These are phyloP conservation scores for Saxidomus purpurata DNA, from an alignment of 1,140 invertebrate genomes.

Conservation along the genomic window DNA sequence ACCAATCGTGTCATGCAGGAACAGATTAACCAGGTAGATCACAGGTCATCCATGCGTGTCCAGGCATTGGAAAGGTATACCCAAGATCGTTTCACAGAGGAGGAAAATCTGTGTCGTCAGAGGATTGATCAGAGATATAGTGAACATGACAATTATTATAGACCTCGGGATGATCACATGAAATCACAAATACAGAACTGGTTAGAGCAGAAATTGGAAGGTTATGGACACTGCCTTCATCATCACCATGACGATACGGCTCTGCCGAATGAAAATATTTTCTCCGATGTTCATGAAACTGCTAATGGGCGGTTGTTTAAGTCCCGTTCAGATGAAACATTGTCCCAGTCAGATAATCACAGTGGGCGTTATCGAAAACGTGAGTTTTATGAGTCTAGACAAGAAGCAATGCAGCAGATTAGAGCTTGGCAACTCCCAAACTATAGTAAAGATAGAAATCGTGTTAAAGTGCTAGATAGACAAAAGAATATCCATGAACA, in stretches of 20 bases:
- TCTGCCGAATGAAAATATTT: conserved; percentile 79
- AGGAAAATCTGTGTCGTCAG: conserved; percentile 75
- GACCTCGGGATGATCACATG: conserved; percentile 69
- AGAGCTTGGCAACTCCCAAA: conserved; percentile 80
- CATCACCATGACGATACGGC: conserved; percentile 84
- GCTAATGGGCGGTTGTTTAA: conserved; percentile 81
- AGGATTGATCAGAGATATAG: conserved; percentile 70
- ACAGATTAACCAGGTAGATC: conserved; percentile 92
- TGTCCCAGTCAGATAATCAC: conserved; percentile 84
- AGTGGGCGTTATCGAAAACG: conserved; percentile 81
- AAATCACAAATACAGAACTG: conserved; percentile 79
- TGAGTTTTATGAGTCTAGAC: conserved; percentile 82
- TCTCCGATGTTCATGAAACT: conserved; percentile 78
- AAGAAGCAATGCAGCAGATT: conserved; percentile 82
- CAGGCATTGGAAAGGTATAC: conserved; percentile 83
- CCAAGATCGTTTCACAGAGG: conserved; percentile 75
- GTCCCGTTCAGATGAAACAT: conserved; percentile 85
- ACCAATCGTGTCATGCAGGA: conserved; percentile 93
- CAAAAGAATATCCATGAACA: conserved; percentile 36
- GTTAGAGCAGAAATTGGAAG: conserved; percentile 79
- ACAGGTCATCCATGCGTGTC: conserved; percentile 92
- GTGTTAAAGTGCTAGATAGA: conserved; percentile 48
- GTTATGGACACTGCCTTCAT: conserved; percentile 80
- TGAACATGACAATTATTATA: conserved; percentile 73
- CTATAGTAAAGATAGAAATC: conserved; percentile 63